These are phyloP conservation scores for Aradus depressus DNA, from an alignment of 2,888 invertebrate genomes.

Conservation along the genomic window DNA sequence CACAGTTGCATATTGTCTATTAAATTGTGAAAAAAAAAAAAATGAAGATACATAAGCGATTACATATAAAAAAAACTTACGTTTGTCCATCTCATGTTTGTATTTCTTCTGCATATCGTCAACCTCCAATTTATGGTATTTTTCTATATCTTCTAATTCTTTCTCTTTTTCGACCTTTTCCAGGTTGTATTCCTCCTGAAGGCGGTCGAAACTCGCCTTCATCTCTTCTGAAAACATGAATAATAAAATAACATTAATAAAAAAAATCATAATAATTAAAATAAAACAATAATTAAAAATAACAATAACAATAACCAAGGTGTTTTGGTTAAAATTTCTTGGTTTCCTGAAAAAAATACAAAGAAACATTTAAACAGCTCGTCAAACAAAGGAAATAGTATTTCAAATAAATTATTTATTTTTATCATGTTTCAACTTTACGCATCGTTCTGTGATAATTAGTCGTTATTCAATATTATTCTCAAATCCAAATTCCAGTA, in stretches of 20 bases:
- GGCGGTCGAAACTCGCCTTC: conserved; percentile 35
- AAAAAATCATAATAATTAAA: neutral
- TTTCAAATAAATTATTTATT: too few species aligned
- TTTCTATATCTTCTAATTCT: conserved; percentile 36
- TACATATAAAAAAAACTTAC: too few species aligned
- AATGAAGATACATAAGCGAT: too few species aligned
- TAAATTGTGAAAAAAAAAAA: neutral
- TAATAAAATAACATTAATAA: neutral
- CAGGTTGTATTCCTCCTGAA: conserved; percentile 37
- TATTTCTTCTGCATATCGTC: conserved; percentile 22
- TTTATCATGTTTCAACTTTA: too few species aligned
- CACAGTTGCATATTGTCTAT: too few species aligned
- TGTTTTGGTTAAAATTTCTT: too few species aligned
- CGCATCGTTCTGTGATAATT: too few species aligned
- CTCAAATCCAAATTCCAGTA: too few species aligned
- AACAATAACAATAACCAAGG: too few species aligned
- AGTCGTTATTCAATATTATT: too few species aligned
- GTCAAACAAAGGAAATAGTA: neutral
- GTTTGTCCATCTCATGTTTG: conserved; percentile 25
- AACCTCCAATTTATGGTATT: conserved; percentile 30
- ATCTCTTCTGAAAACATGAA: conserved; percentile 36
- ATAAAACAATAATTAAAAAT: neutral
- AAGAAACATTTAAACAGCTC: conserved; percentile 1
- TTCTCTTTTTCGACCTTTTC: conserved; percentile 37
- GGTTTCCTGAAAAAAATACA: too few species aligned